Evolutionary conservation across 2,797 vertebrate genomes (phyloP).

Genomic region (Falco columbarius): DNA sequence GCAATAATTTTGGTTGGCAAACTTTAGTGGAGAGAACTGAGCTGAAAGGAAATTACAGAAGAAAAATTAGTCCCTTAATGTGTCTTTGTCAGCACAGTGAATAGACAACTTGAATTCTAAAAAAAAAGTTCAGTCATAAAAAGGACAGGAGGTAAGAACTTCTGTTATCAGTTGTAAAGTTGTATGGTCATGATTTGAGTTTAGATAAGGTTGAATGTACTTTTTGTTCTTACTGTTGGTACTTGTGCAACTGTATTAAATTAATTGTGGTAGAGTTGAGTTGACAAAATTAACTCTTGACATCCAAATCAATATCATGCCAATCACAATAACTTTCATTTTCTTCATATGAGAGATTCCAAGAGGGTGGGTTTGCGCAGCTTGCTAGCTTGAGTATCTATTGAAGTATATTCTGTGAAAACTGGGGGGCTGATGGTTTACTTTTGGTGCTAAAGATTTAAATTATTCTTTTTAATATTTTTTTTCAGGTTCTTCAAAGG

Average conservation of each 20-base stretch:
- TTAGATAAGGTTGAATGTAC: background rate
- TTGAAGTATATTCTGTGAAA: background rate
- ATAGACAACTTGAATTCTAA: background rate
- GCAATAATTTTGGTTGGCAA: background rate
- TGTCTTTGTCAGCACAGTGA: background rate
- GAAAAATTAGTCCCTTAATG: background rate
- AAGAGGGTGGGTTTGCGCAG: background rate
- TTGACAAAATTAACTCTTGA: background rate
- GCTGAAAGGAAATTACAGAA: background rate
- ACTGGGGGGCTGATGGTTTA: background rate
- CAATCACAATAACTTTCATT: background rate
- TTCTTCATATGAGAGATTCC: background rate
- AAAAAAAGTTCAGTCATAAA: background rate
- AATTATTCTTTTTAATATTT: background rate
- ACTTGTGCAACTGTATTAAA: background rate
- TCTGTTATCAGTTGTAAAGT: background rate
- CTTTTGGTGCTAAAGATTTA: background rate
- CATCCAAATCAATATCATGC: background rate
- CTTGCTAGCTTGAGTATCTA: background rate
- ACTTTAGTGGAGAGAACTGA: background rate
- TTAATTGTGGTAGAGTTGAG: background rate
- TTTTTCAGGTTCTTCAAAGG: slow-evolving; percentile 83
- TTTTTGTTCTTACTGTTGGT: background rate
- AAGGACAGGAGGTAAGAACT: background rate
- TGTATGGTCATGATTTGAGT: background rate